Conservation (phyloP, 1,140 invertebrate genomes). For the Drosophila carrolli region DNA sequence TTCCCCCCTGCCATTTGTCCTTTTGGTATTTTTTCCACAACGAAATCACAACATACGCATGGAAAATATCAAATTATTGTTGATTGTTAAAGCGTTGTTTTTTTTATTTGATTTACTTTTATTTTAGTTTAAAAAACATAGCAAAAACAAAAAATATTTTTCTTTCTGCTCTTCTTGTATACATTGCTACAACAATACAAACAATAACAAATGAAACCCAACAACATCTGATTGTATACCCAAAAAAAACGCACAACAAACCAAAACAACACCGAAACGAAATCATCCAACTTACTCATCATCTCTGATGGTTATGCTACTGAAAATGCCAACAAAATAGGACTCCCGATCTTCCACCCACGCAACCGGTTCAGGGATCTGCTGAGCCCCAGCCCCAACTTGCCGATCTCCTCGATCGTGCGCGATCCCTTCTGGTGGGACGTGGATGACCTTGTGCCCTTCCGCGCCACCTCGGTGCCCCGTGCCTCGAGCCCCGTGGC, state of each 20-base stretch:
- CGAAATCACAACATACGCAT: slow-evolving; percentile 72
- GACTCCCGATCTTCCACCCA: slow-evolving; percentile 89
- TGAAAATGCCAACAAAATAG: slow-evolving; percentile 83
- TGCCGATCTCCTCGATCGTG: slow-evolving; percentile 91
- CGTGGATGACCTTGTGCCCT: slow-evolving; percentile 91
- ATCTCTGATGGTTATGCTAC: slow-evolving; percentile 57
- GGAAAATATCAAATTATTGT: slow-evolving; percentile 79
- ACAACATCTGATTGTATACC: slow-evolving; percentile 64
- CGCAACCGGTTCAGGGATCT: slow-evolving; percentile 90
- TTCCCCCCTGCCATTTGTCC: slow-evolving; percentile 11
- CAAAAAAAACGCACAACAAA: slow-evolving; percentile 33
- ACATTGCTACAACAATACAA: slow-evolving; percentile 67
- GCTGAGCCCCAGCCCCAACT: slow-evolving; percentile 90
- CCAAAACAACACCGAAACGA: slow-evolving; percentile 20
- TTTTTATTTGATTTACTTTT: slow-evolving; percentile 74
- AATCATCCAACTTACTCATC: slow-evolving; percentile 18
- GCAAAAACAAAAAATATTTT: slow-evolving; percentile 79
- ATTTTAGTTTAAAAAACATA: slow-evolving; percentile 80
- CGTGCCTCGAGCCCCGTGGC: slow-evolving; percentile 88
- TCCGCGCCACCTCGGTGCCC: slow-evolving; percentile 87
- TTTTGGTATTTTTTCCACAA: slow-evolving; percentile 79
- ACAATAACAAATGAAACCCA: slow-evolving; percentile 54
- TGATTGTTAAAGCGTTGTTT: slow-evolving; percentile 79
- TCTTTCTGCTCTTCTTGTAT: slow-evolving; percentile 83
- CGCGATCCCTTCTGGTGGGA: slow-evolving; percentile 94